Conservation (phyloP, 2,888 invertebrate species). For the Nomada goodeniana region DNA sequence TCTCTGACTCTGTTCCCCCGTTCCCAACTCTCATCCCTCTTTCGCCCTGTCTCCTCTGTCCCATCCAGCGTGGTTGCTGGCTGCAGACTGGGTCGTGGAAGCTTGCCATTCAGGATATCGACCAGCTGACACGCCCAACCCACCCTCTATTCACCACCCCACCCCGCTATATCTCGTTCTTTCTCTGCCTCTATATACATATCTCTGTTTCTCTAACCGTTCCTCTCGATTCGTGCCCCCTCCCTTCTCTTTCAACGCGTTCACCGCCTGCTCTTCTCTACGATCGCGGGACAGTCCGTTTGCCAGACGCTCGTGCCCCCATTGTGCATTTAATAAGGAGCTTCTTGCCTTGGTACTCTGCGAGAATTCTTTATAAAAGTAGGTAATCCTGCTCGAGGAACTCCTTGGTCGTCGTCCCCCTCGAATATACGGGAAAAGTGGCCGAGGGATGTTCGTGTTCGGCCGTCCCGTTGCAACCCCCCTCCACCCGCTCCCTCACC, state of each 20-base stretch:
- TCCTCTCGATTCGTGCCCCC: constrained; percentile 2
- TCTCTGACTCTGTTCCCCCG: constrained; percentile 12
- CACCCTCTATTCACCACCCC: constrained; percentile 44
- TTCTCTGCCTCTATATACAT: constrained; percentile 15
- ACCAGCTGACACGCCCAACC: constrained; percentile 80
- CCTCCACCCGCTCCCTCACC: neutral
- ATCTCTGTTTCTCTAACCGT: constrained; percentile 17
- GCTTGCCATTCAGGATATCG: constrained; percentile 81
- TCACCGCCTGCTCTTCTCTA: constrained; percentile 48
- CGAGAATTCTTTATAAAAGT: constrained; percentile 65
- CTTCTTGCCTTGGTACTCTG: constrained; percentile 50
- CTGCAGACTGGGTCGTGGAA: constrained; percentile 70
- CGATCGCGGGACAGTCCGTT: constrained; percentile 70
- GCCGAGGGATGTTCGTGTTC: constrained; percentile 56
- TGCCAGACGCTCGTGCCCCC: constrained; percentile 62
- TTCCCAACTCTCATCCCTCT: constrained; percentile 7
- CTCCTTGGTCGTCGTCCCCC: constrained; percentile 63
- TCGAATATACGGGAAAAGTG: constrained; percentile 55
- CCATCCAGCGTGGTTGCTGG: constrained; percentile 53
- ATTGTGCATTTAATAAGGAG: constrained; percentile 67
- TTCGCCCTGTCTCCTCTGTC: constrained; percentile 21
- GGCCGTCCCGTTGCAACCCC: constrained; percentile 48
- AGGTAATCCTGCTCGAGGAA: constrained; percentile 61
- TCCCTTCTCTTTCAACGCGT: constrained; percentile 15
- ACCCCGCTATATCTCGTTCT: constrained; percentile 25